Conservation (phyloP, 2,113 vertebrate species). For the Atherinomorus stipes region DNA sequence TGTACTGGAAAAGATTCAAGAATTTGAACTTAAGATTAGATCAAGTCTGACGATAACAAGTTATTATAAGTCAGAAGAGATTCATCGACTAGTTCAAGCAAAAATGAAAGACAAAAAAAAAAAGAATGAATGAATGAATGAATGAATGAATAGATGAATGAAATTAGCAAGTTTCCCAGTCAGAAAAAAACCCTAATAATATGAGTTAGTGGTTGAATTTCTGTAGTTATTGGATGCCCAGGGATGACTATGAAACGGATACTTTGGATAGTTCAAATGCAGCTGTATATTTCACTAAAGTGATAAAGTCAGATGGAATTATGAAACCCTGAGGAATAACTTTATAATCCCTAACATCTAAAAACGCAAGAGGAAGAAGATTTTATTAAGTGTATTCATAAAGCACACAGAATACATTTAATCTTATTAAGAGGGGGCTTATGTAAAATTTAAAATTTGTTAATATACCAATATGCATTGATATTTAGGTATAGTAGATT, state of each 20-base stretch:
- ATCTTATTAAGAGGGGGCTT: background rate
- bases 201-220: background rate
- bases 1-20: background rate
- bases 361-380: background rate
- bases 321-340: background rate
- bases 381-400: background rate
- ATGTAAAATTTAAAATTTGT: background rate
- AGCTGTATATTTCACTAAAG: slow-evolving; percentile 9
- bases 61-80: background rate
- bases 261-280: background rate
- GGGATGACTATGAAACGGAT: background rate
- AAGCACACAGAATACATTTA: background rate
- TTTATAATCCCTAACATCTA: background rate
- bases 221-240: background rate
- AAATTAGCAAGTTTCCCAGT: too few species aligned
- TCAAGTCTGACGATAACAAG: background rate
- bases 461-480: background rate
- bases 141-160: too few species aligned
- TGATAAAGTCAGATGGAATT: background rate
- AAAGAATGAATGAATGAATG: too few species aligned
- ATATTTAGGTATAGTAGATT: background rate
- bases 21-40: background rate
- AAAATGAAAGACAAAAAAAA: too few species aligned
- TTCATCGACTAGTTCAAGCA: background rate
- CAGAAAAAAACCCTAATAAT: too few species aligned